Percentiles rank a stretch among this genome's conserved stretches.
Conservation (phyloP, 2,888 invertebrate genomes). For the Monoplex corrugatus region DNA sequence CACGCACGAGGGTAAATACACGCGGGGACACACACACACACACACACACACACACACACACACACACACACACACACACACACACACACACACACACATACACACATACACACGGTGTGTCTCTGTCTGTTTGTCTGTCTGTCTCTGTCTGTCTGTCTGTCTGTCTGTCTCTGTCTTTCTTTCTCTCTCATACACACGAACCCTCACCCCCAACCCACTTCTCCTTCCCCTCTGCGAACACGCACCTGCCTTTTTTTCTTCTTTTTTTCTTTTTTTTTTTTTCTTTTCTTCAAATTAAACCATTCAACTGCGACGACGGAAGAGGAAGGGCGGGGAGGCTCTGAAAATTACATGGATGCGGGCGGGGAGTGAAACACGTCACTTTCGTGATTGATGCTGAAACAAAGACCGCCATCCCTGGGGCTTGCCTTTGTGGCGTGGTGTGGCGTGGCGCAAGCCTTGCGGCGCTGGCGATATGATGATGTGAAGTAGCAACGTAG, state of each 20-base stretch:
- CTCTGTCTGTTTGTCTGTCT: not conserved
- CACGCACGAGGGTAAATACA: not conserved
- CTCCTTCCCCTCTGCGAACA: no score
- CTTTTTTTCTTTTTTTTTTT: not conserved
- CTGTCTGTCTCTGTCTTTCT: not conserved
- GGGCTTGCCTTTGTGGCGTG: no score
- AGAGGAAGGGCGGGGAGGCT: no score
- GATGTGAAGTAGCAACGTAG: no score
- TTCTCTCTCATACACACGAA: not conserved
- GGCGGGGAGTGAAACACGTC: no score
- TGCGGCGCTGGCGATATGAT: no score
- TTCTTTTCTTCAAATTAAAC: no score
- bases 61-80: not conserved
- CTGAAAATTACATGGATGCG: no score
- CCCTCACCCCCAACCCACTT: not conserved
- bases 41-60: not conserved
- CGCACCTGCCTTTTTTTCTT: not conserved
- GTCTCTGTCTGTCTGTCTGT: not conserved
- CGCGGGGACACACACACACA: not conserved
- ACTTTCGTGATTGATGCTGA: no score
- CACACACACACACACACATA: not conserved
- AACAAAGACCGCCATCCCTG: no score
- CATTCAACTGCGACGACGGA: no score
- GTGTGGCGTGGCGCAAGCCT: no score
- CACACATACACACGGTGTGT: not conserved